Base-by-base conservation (phyloP, 2,797 vertebrate genomes). In the Synanceia verrucosa region DNA sequence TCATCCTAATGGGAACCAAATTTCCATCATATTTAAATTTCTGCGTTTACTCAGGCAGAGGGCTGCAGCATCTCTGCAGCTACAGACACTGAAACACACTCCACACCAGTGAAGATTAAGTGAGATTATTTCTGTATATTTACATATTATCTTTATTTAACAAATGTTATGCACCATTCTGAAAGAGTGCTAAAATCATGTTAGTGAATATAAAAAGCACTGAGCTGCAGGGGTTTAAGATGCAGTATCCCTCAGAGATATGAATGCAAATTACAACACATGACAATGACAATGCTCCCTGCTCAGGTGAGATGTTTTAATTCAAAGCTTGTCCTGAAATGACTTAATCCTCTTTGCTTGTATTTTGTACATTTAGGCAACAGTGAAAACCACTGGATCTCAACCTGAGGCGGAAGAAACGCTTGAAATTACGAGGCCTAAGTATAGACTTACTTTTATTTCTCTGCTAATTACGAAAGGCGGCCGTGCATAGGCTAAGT, bases 401-500 rank as follows among this genome's bases (percentile, higher is more conserved):
- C 57, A 13, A 55, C 75, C 73, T 2, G 21, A 74, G 73, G 81
- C 65, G 10, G 8, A 53, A n/a, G 31, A 11, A 33, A 53, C 0
- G 31, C 52, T 64, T 53, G 21, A 73, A 66, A 73, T 37, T 31
- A 55, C 31, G 44, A 57, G 60, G 65, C 29, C 68, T 82, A 44
- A 76, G 76, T 82, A 80, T 31, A 41, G 65, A 53, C 26, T 18
- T 21, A 26, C 52, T 69, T 73, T 44, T 44, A 11, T 64, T 64
- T 82, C 71, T 61, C 29, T 56, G 59, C 78, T 88, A 89, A 89
- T 85, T 79, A 90, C 73, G 77, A 60, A 64, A 85, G 41, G 7
- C 82, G 67, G 80, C 61, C 84, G 82, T 72, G 90, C 80, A 10
- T 84, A 67, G 50, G 62, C 67, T 70, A 56, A 89, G 47, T 19